A percentile compares a stretch with the other conserved stretches of the same genome.
These are phyloP conservation scores for Scaeva pyrastri DNA, from an alignment of 2,888 invertebrate genomes.

Conservation along the genomic window DNA sequence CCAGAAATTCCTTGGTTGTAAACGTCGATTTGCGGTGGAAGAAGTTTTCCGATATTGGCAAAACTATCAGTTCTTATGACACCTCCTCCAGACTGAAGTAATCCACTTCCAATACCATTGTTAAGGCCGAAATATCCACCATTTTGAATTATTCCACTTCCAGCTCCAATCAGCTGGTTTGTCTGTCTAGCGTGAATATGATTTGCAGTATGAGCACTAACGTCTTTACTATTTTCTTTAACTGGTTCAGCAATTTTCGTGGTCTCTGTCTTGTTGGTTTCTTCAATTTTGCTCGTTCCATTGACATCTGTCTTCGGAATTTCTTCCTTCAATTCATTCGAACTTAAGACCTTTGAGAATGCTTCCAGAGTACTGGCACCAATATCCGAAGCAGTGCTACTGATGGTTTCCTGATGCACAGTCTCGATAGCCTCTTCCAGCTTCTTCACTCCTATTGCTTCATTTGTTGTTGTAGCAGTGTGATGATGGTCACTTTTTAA, in stretches of 20 bases:
- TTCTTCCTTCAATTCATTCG: background rate
- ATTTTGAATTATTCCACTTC: background rate
- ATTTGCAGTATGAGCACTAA: background rate
- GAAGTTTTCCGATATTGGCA: background rate
- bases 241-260: background rate
- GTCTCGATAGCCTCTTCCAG: background rate
- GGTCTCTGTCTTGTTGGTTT: background rate
- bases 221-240: background rate
- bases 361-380: slow-evolving; percentile 5
- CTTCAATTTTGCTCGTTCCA: too few species aligned
- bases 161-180: background rate
- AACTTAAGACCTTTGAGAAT: background rate
- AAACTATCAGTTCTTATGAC: background rate
- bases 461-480: background rate
- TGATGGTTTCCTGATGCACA: background rate
- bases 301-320: background rate
- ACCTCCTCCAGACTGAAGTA: background rate
- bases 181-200: slow-evolving; percentile 12
- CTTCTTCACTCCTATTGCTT: background rate
- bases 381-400: background rate
- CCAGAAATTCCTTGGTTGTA: slow-evolving; percentile 5
- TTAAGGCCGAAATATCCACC: background rate
- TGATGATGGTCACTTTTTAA: too few species aligned
- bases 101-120: background rate
- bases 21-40: background rate